Evolutionary conservation across 2,113 vertebrate genomes (phyloP), one percentile per base, ranked within the genome.

Genomic region (Eulemur macaco): DNA sequence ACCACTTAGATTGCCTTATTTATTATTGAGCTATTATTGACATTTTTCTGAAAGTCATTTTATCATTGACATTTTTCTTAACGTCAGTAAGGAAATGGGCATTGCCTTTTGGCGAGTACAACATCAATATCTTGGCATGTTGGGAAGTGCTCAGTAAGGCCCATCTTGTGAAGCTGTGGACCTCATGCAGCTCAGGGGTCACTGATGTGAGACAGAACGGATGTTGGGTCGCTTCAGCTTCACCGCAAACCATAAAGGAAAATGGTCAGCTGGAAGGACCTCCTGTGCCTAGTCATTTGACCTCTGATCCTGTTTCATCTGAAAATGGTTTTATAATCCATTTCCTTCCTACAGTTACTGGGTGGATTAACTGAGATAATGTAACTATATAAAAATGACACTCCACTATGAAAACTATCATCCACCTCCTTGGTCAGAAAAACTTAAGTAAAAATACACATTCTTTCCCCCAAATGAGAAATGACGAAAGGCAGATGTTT

Each of bases 11-110:
- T 69, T 50, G 21, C 73, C 13, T 47, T 68, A 58, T 84, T 92
- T 84, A 83, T 92, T 84, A 83, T 92, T 94, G 47, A 88, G 64
- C 73, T 74, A 80, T 80, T 85, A 39, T 29, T 68, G 52, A 66
- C 1, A 21, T 37, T 54, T 68, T 80, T 78, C 34, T 91, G 21
- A 66, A 71, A 66, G 8, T 74, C 37, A 45, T 34, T 86, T 93
- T 31, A 39, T 66, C 27, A 42, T 3, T 66, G 45, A 66, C n/a
- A n/a, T 64, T 77, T 92, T 89, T 39, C 21, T 85, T 64, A 78
- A 58, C 58, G 4, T 64, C 71, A 42, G 4, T 42, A 80, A 89
- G 50, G 64, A 74, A 83, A 56, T 27, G 23, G 25, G 10, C 14
- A 37, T 52, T 42, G 23, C 42, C 73, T 84, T 68, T 82, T 69